Conservation (phyloP, 1,140 invertebrate species). For the Pseudomyrmex pallidus region DNA sequence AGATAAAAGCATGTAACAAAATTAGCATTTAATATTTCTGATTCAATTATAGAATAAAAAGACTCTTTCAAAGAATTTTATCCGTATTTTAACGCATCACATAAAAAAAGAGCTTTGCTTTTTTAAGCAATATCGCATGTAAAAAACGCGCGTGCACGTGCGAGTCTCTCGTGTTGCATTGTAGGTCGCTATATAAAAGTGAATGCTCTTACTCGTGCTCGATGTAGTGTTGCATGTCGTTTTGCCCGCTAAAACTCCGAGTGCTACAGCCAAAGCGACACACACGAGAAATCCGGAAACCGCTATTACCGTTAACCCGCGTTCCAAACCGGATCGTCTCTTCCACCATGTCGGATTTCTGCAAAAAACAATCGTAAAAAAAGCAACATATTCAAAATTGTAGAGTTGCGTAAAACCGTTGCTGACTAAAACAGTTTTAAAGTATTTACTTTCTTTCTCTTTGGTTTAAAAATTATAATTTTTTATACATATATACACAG, state of each 20-base stretch:
- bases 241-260: conserved; percentile 86
- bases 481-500: background rate
- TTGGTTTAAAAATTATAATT: background rate
- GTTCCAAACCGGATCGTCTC: conserved; percentile 91
- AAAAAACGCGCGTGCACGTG: background rate
- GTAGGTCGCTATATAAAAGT: background rate
- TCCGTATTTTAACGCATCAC: background rate
- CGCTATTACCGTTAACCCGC: conserved; percentile 89
- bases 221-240: conserved; percentile 71
- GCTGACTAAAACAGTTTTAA: background rate
- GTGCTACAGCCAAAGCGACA: conserved; percentile 88
- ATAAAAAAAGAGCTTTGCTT: conserved; percentile 10
- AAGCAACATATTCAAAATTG: conserved; percentile 7
- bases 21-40: background rate
- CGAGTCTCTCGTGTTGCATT: background rate
- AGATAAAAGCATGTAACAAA: conserved; percentile 21
- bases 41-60: background rate
- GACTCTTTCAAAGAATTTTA: background rate
- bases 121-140: background rate
- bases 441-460: no score
- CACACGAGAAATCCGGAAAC: conserved; percentile 88
- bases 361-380: conserved; percentile 61
- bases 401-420: background rate
- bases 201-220: conserved; percentile 62
- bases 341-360: conserved; percentile 96